Evolutionary conservation across 2,888 invertebrate genomes (phyloP), one percentile per base, ranked within the genome.

Genomic region (Prionchulus punctatus): DNA sequence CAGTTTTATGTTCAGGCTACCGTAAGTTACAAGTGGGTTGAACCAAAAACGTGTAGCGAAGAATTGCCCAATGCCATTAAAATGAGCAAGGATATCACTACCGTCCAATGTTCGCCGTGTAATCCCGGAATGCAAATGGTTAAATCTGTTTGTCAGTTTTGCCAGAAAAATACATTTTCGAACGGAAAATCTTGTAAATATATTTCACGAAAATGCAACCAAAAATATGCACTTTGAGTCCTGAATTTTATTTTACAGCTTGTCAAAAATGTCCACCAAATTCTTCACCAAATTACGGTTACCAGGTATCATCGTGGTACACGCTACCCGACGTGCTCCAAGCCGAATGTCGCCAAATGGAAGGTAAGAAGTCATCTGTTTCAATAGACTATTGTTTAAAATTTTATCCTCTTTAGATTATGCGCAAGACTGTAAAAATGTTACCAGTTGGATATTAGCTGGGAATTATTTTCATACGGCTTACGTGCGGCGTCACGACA

Each of bases 261-360:
- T 77, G 77, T 62, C 54, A 64, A 36, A 60, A 63, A 2, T 77
- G 77, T 61, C 73, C 76, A 54, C 67, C 67, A 53, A 71, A 74
- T 36, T 78, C 79, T 0, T 73, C 76, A 1, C 78, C 79, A 1
- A 74, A 76, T 57, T 76, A 75, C 60, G 75, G 75, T n/a, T 67
- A 75, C 45, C 70, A 72, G 51, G 75, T 73, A 66, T 66, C 67
- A 43, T 69, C 71, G 64, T 78, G 78, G 77, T 70, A 73, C 28
- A 64, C 65, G 23, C 62, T 77, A 63, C 77, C 77, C 0, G 68
- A 69, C 2, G 71, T 71, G 56, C 69, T 79, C 61, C 64, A 71
- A 45, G 68, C 76, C 1, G 66, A 71, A 21, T 79, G 79, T 57
- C 65, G 43, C 2, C 4, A n/a, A 21, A 25, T 43, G 26, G 53